phyloP scores from a whole-genome alignment of 2,113 vertebrate species.

The Tragelaphus imberbis region DNA sequence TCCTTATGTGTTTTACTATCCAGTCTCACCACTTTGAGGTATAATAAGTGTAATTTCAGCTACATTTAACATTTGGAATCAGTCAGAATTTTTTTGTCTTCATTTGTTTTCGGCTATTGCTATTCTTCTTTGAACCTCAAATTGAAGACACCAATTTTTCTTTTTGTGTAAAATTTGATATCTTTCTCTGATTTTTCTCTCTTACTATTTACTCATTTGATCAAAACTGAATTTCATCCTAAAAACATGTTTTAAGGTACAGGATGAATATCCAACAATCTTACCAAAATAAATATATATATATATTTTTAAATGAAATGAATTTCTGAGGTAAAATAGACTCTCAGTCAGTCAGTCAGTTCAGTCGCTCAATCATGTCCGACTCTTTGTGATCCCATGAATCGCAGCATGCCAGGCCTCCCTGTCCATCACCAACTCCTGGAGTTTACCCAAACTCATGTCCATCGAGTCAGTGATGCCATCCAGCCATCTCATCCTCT shows the following conservation, averaged over 20 bases:
- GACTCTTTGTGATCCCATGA: no score
- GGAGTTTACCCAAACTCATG: no score
- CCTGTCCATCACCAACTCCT: no score
- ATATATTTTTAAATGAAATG: not conserved
- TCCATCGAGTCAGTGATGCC: no score
- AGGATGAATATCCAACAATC: not conserved
- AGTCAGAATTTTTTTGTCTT: not conserved
- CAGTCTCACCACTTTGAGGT: not conserved
- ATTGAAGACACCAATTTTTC: not conserved
- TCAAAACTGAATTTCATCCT: conserved; percentile 22
- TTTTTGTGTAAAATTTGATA: not conserved
- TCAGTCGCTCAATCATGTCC: no score
- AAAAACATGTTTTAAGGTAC: not conserved
- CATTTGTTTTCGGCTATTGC: not conserved
- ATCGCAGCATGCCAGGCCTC: no score
- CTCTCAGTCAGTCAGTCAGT: not conserved
- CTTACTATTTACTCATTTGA: not conserved
- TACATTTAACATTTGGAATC: not conserved
- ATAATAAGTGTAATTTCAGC: not conserved
- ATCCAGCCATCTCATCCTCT: no score
- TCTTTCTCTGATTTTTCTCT: not conserved
- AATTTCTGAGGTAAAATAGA: not conserved
- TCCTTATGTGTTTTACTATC: not conserved
- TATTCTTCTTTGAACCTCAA: not conserved
- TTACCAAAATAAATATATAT: not conserved